These are phyloP conservation scores for Athene noctua DNA, from an alignment of 2,113 vertebrate genomes.

Conservation along the genomic window DNA sequence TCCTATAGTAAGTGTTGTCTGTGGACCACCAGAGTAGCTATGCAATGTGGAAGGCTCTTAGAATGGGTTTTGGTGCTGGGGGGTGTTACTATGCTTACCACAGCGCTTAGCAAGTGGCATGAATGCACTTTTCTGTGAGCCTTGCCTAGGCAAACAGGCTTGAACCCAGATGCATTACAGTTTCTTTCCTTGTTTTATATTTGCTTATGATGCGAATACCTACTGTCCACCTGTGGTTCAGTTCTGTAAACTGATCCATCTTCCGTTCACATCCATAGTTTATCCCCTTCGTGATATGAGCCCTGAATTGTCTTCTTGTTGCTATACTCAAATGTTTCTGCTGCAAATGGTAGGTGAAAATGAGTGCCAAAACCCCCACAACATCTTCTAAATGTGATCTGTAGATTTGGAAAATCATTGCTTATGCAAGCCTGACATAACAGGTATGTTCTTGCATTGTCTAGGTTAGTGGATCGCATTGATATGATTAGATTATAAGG, in stretches of 20 bases:
- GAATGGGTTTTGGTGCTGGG: neutral
- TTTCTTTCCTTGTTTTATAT: neutral
- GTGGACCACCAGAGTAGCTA: neutral
- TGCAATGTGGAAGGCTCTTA: neutral
- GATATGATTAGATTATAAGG: constrained; percentile 28
- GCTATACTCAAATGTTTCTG: neutral
- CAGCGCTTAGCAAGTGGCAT: neutral
- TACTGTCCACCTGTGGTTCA: neutral
- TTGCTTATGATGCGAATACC: neutral
- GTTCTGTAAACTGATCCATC: neutral
- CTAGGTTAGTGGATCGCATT: neutral
- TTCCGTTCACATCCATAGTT: neutral
- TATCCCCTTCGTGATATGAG: neutral
- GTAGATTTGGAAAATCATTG: neutral
- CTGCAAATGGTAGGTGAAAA: neutral
- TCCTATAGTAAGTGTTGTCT: rapidly evolving
- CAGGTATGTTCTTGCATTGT: neutral
- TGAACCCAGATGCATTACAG: neutral
- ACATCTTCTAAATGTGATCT: constrained; percentile 10
- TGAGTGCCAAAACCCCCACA: neutral
- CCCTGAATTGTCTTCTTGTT: constrained; percentile 17
- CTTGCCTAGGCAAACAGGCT: neutral
- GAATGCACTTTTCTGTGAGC: neutral
- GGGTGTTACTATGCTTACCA: neutral
- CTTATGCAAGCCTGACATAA: neutral